Conservation (phyloP, 2,797 vertebrate species). For the Otolemur crassicaudatus region DNA sequence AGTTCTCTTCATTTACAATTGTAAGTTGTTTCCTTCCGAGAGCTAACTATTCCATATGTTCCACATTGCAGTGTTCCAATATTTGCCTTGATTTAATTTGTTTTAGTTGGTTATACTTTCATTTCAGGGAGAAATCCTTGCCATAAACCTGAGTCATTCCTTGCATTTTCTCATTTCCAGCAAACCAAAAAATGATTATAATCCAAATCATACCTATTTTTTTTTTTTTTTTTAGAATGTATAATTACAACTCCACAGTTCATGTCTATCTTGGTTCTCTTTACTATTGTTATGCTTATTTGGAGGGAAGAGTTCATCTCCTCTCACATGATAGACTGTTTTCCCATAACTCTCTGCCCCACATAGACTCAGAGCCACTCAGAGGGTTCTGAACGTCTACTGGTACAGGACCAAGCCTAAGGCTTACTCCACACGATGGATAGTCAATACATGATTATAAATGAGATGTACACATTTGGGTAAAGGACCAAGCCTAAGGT, state of each 20-base stretch:
- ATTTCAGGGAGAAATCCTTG: conserved; percentile 14
- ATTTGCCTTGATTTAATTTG: conserved; percentile 27
- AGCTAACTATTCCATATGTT: background rate
- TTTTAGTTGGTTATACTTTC: conserved; percentile 3
- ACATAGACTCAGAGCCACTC: background rate
- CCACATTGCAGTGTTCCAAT: background rate
- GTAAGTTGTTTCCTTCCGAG: conserved; percentile 13
- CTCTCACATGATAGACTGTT: background rate
- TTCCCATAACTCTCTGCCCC: background rate
- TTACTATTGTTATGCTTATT: background rate
- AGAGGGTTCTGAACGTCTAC: background rate
- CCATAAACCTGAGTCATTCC: background rate
- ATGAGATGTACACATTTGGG: background rate
- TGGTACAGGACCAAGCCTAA: background rate
- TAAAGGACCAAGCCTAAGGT: background rate
- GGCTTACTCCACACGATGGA: background rate
- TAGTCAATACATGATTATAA: background rate
- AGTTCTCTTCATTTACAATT: background rate
- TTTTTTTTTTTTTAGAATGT: background rate
- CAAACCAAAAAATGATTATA: conserved; percentile 30
- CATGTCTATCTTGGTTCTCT: background rate
- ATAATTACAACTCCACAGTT: conserved; percentile 14
- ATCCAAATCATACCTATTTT: conserved; percentile 33
- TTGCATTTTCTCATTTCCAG: background rate
- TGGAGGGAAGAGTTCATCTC: background rate